Evolutionary conservation across 2,888 invertebrate species (phyloP), one percentile per base, ranked within the genome.

Genomic region (Drosophila phalerata): DNA sequence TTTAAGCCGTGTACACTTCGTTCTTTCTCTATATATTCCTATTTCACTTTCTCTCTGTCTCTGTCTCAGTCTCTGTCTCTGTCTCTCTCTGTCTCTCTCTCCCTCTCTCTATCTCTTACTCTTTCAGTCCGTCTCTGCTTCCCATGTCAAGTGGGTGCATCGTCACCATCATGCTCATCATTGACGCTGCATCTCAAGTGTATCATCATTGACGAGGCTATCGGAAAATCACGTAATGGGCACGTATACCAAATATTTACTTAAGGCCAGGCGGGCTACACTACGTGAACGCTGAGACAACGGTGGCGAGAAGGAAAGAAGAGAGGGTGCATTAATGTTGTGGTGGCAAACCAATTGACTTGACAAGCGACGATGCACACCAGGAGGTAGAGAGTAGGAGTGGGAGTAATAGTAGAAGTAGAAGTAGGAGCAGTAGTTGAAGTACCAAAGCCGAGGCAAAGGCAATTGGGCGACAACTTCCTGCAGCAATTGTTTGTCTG

Each of bases 211-310:
- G 63, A 58, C 74, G 73, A 76, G 68, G 76, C 85, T 86, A 83
- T 83, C 77, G 82, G 88, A 71, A 85, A 85, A 85, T 87, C 88
- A 82, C 83, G 83, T 85, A 85, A 85, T 85, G 79, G 85, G 88
- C 85, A 85, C 85, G 85, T 88, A 85, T 77, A 62, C 88, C 86
- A 83, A 85, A 85, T 85, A 83, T 83, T 83, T 83, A 86, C 83
- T 86, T 86, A 83, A 83, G 84, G 68, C 69, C 80, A 63, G 53
- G 58, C 62, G 43, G 51, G 64, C 60, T 32, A 58, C 53, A 49
- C 58, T 42, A 52, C 38, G 43, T 43, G 70, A 42, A 56, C 51
- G 15, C 3, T 22, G 19, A 17, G 19, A 17, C 40, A 34, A 19
- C 17, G 4, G 34, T 15, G 9, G 22, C 2, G 32, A 13, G 32